These are phyloP conservation scores for Holcopasites calliopsidis DNA, from an alignment of 1,140 invertebrate genomes.

Conservation along the genomic window DNA sequence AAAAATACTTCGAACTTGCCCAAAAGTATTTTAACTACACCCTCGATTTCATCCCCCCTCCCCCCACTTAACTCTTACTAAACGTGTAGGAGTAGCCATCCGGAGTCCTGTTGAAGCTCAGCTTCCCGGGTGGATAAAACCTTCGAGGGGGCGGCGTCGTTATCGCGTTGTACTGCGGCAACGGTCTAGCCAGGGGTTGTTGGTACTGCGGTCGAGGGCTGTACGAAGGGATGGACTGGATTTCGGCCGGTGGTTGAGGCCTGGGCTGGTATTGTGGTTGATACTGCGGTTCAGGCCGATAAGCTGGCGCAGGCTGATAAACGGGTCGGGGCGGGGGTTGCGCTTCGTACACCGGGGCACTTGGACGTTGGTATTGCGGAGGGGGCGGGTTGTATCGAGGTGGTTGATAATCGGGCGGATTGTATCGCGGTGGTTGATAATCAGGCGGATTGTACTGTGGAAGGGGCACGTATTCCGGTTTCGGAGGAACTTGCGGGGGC, in stretches of 20 bases:
- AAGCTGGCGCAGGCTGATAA: too few relatives aligned
- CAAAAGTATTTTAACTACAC: too few relatives aligned
- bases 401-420: conserved; percentile 82
- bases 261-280: conserved; percentile 70
- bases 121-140: conserved; percentile 90
- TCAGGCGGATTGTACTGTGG: conserved; percentile 84
- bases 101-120: conserved; percentile 89
- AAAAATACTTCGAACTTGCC: too few relatives aligned
- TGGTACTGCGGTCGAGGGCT: conserved; percentile 78
- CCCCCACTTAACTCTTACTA: conserved; percentile 81
- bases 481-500: conserved; percentile 82
- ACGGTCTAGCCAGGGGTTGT: conserved; percentile 62
- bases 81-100: conserved; percentile 92
- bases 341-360: conserved; percentile 52
- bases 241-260: conserved; percentile 75
- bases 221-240: conserved; percentile 75
- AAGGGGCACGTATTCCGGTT: conserved; percentile 82
- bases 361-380: conserved; percentile 46
- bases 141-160: conserved; percentile 85
- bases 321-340: conserved; percentile 66
- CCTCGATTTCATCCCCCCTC: too few relatives aligned
- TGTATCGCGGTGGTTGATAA: conserved; percentile 78
- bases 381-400: conserved; percentile 60
- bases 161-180: conserved; percentile 78
- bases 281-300: conserved; percentile 31